Percentiles rank a stretch among this genome's conserved stretches.
Evolutionary conservation across 2,888 invertebrate genomes (phyloP).

Genomic region (Argyra leucocephala): DNA sequence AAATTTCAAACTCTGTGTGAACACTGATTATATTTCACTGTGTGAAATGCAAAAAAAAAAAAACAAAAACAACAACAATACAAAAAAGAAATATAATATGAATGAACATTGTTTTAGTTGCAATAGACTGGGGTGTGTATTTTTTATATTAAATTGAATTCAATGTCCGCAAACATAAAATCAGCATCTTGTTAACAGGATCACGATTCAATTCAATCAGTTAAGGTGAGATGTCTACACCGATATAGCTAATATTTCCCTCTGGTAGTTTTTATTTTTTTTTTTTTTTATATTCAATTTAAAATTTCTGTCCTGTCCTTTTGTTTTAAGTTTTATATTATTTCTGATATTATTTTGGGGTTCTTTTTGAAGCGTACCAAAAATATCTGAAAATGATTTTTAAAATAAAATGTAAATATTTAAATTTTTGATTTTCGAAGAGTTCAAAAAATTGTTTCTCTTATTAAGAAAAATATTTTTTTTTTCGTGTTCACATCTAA

Average conservation of each 20-base stretch:
- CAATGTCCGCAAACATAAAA: neutral
- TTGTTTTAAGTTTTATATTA: no score
- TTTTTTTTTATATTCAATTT: neutral
- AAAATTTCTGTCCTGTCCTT: no score
- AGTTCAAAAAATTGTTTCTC: no score
- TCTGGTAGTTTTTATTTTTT: neutral
- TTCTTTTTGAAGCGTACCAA: no score
- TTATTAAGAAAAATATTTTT: no score
- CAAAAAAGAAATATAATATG: neutral
- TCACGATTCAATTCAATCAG: constrained; percentile 6
- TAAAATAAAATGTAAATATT: no score
- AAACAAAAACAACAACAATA: neutral
- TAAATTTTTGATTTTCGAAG: no score
- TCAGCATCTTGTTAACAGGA: constrained; percentile 4
- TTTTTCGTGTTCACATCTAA: no score
- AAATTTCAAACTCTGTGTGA: neutral
- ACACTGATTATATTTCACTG: neutral
- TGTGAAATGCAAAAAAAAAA: no score
- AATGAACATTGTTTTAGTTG: neutral
- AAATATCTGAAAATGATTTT: no score
- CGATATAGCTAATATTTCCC: neutral
- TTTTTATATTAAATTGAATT: neutral
- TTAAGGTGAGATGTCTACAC: constrained; percentile 6
- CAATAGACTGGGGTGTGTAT: neutral
- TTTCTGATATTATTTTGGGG: no score